Percentiles rank a stretch among this genome's conserved stretches.
Evolutionary conservation across 2,888 invertebrate species (phyloP).

Genomic region (Frankliniella intonsa): DNA sequence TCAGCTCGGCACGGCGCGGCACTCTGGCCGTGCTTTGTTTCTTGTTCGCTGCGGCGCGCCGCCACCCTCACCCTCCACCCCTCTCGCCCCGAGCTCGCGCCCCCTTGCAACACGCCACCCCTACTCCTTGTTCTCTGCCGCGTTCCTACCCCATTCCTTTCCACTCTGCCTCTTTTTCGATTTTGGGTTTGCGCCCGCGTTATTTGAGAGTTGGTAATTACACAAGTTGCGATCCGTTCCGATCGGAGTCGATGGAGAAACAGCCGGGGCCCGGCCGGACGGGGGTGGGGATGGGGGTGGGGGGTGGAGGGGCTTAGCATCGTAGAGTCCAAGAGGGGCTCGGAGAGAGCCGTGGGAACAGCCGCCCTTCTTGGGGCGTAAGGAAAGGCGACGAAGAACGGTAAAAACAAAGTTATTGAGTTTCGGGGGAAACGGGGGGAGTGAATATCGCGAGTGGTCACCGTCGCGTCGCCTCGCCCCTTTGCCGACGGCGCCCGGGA

Average conservation of each 20-base stretch:
- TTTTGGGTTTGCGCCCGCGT: slow-evolving; percentile 10
- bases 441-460: too few relatives aligned
- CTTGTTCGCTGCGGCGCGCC: neutral
- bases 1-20: neutral
- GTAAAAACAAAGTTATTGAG: neutral
- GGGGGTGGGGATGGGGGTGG: neutral
- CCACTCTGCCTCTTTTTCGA: neutral
- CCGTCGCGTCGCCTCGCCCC: too few relatives aligned
- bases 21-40: neutral
- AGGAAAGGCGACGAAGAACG: neutral
- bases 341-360: too few relatives aligned
- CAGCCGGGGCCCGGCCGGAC: neutral
- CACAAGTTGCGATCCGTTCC: slow-evolving; percentile 18
- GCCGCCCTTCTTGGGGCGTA: neutral
- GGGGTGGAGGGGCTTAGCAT: neutral
- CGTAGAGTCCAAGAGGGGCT: too few relatives aligned
- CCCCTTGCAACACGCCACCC: neutral
- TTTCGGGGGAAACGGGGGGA: too few relatives aligned
- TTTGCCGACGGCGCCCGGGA: too few relatives aligned
- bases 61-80: neutral
- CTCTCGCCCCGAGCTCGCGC: neutral
- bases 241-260: neutral
- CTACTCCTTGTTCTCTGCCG: neutral
- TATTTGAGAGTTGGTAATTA: neutral
- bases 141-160: neutral